Evolutionary conservation across 2,797 vertebrate species (phyloP), one percentile per base, ranked within the genome.

Genomic region (Malacoraja senta): DNA sequence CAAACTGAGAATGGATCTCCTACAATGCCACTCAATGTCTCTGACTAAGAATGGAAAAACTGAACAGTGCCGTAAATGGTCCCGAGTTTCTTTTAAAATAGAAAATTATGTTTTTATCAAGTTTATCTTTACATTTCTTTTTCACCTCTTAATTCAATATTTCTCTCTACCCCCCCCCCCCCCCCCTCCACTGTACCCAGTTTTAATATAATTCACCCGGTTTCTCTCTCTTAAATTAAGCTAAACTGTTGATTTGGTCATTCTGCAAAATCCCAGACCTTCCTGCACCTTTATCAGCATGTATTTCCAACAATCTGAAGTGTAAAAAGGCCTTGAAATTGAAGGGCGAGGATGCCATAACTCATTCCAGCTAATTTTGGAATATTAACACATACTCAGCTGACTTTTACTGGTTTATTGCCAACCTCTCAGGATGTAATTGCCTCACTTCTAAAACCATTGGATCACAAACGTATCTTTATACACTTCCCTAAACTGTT

Each of bases 351-450:
- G 61, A 65, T n/a, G 65, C 15, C 71, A 74, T 8, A 74, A 74
- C 71, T 21, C 71, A 74, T n/a, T 65, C 15, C 84, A 65, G 84
- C 29, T 65, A 88, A 88, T 88, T 88, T n/a, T 88, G 29, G 61
- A 17, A 13, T 17, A 88, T 32, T 65, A 88, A 65, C n/a, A 65
- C 17, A 88, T 32, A 17, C 78, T 19, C n/a, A 65, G n/a, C 63
- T 65, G 71, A 74, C 68, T 91, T 91, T 74, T 91, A 91, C 26
- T 74, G 71, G 71, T 26, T 3, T 44, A 91, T 29, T 6, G 24
- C 26, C 44, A 91, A 74, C 24, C 4, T 29, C 44, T 74, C 32
- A 91, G 13, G 68, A 53, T 72, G 68, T 7, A 26, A 72, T 91
- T 74, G 74, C n/a, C 65, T 35, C 83, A 65, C 61, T 32, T 88